Percentiles rank a stretch among this genome's conserved stretches.
These are phyloP conservation scores for Lampris incognitus DNA, from an alignment of 2,113 vertebrate genomes.

Conservation along the genomic window DNA sequence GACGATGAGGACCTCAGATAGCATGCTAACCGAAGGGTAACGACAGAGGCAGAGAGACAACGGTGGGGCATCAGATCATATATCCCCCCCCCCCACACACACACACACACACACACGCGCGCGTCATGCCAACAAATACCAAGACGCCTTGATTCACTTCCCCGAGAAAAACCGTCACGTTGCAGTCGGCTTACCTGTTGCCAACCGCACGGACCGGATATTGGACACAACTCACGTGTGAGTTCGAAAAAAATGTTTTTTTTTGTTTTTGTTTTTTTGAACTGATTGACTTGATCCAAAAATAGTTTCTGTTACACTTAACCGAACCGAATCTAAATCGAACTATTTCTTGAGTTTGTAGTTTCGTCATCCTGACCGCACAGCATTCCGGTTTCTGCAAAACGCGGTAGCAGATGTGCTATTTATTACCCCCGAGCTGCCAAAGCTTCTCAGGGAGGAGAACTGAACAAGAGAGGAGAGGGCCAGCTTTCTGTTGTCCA, in stretches of 20 bases:
- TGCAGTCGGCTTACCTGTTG: slow-evolving; percentile 33
- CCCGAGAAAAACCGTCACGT: slow-evolving; percentile 5
- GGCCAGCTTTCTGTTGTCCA: slow-evolving; percentile 44
- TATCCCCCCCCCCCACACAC: neutral
- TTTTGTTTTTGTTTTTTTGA: no score
- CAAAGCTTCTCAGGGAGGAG: slow-evolving; percentile 71
- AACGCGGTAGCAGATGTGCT: slow-evolving; percentile 68
- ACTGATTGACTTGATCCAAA: neutral
- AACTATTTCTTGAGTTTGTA: slow-evolving; percentile 35
- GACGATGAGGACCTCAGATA: slow-evolving; percentile 70
- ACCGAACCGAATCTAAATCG: slow-evolving; percentile 40
- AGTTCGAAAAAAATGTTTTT: slow-evolving; percentile 5
- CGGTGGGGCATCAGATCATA: slow-evolving; percentile 56
- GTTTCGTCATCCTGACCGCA: slow-evolving; percentile 45
- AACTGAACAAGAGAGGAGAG: slow-evolving; percentile 56
- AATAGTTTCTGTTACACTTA: slow-evolving; percentile 40
- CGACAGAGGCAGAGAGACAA: slow-evolving; percentile 54
- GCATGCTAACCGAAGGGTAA: slow-evolving; percentile 64
- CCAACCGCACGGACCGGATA: neutral
- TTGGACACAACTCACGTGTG: neutral
- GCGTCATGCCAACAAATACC: slow-evolving; percentile 38
- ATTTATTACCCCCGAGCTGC: slow-evolving; percentile 62
- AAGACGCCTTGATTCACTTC: slow-evolving; percentile 46
- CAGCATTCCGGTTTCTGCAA: slow-evolving; percentile 67
- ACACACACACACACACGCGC: neutral